These are phyloP conservation scores for Monopterus albus DNA, from an alignment of 2,113 vertebrate genomes.

Conservation along the genomic window DNA sequence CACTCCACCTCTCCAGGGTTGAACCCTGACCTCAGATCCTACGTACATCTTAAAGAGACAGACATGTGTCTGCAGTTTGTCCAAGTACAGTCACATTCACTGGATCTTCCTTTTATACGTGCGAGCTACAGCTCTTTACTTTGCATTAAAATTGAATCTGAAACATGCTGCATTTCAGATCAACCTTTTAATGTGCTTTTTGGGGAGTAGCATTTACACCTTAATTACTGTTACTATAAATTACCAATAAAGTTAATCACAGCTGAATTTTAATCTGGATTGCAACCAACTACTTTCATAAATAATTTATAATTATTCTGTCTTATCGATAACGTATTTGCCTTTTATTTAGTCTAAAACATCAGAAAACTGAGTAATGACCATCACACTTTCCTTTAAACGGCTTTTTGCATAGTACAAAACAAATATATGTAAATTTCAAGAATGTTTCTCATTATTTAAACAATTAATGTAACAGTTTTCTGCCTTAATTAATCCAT, in stretches of 20 bases:
- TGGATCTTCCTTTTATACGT: not conserved
- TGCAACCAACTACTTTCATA: not conserved
- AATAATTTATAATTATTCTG: not conserved
- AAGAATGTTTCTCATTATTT: no score
- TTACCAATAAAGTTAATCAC: not conserved
- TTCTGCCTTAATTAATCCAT: no score
- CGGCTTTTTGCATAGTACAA: no score
- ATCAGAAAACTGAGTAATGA: not conserved
- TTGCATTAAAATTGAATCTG: not conserved
- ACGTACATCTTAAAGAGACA: conserved; percentile 56
- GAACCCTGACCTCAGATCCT: conserved; percentile 63
- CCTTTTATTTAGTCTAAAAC: not conserved
- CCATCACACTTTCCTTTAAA: no score
- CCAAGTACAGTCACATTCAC: not conserved
- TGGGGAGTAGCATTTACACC: not conserved
- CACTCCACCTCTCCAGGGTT: conserved; percentile 37
- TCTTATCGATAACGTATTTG: no score
- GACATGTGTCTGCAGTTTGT: not conserved
- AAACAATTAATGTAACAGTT: no score
- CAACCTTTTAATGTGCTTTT: not conserved
- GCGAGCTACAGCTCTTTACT: not conserved
- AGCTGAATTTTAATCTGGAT: not conserved
- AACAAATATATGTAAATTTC: not conserved
- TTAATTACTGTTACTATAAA: not conserved
- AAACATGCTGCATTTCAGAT: not conserved